Conservation (phyloP, 2,113 vertebrate species). For the Pelecanus crispus region DNA sequence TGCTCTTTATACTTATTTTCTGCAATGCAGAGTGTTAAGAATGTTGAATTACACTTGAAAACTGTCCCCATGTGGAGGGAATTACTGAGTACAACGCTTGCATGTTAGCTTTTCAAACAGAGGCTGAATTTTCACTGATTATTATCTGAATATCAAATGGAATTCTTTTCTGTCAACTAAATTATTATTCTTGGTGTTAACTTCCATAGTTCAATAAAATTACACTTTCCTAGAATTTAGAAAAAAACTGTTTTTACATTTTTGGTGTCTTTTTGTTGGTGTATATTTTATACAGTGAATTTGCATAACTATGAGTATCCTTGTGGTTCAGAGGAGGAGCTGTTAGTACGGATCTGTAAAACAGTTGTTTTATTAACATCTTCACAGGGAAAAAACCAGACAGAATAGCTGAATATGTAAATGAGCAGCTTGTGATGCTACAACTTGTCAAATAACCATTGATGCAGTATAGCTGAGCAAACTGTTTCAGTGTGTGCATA, state of each 20-base stretch:
- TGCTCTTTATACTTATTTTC: background rate
- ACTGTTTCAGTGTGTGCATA: constrained; percentile 62
- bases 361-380: constrained; percentile 17
- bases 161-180: background rate
- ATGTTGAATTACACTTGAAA: background rate
- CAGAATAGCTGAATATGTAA: constrained; percentile 2
- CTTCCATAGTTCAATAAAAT: background rate
- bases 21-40: background rate
- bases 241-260: background rate
- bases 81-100: background rate
- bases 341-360: background rate
- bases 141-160: background rate
- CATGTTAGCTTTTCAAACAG: background rate
- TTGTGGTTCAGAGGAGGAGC: background rate
- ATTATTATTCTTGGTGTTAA: background rate
- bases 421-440: constrained; percentile 15
- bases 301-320: background rate
- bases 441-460: constrained; percentile 41
- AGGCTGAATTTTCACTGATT: background rate
- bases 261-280: background rate
- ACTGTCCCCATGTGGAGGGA: background rate
- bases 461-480: constrained; percentile 53
- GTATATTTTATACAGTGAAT: background rate
- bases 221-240: background rate
- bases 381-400: background rate